Evolutionary conservation across 2,113 vertebrate species (phyloP), one percentile per base, ranked within the genome.

Genomic region (Paradoxurus hermaphroditus): DNA sequence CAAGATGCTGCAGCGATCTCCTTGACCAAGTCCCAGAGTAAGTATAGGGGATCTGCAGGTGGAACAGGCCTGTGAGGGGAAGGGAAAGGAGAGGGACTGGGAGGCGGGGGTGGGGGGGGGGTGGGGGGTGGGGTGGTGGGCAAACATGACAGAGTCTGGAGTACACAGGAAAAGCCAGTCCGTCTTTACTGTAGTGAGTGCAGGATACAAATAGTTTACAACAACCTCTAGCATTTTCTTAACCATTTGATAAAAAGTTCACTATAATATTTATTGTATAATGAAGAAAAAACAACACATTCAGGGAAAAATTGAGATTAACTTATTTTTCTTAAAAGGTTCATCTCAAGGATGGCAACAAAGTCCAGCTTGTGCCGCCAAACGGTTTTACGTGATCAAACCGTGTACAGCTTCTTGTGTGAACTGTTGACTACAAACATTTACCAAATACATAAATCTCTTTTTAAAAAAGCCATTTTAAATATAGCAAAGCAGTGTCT

Each of bases 341-440:
- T 99, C 98, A 98, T 99, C 99, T 99, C 99, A 99, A 99, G 99
- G 99, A 99, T 99, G 99, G 99, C 99, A 99, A 99, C 99, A 99
- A 99, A 99, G 99, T 99, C 99, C 99, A 99, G 99, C 99, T 99
- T 99, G 99, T 99, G 99, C 99, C 99, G 99, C 99, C 99, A 99
- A 99, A 99, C 99, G 99, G 99, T 99, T 99, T 99, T 98, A 99
- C 98, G 98, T 97, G 94, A 98, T 99, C 99, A 99, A 99, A 99
- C 99, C 99, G 99, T 98, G 99, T 99, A 99, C 99, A 99, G 99
- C 99, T 99, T 99, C 99, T 98, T 98, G 98, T 99, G 99, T 99
- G 99, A 99, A 99, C 99, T 99, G 99, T 98, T 98, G 99, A 99
- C 99, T 99, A 99, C 99, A 99, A 99, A 99, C 99, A 99, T 99